Evolutionary conservation across 2,797 vertebrate species (phyloP), one percentile per base, ranked within the genome.

Genomic region (Chrysocyon brachyurus): DNA sequence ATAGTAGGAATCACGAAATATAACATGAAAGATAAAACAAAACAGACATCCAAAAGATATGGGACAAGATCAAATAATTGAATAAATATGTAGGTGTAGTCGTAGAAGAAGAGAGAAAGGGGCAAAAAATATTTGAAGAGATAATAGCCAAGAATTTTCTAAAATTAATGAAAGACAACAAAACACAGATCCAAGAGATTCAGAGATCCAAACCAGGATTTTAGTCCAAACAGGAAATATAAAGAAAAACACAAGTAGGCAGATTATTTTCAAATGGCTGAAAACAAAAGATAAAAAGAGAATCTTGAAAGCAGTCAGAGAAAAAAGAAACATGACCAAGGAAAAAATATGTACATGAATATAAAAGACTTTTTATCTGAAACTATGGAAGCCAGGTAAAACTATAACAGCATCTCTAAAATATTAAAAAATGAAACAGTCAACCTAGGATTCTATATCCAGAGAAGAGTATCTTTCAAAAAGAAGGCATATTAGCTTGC

Each of bases 211-310:
- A 57, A 84, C 66, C 28, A 75, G 8, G 36, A 56, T 54, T 89
- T 78, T 54, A 78, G 22, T 24, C 15, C 59, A 54, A 64, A 90
- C 11, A 54, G 49, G 36, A 89, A 84, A 75, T 12, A 92, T 40
- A 90, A 63, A 57, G 70, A 59, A 33, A 94, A 78, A 36, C 24
- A 61, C 52, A 90, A 85, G 28, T 31, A 59, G 61, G 5, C n/a
- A 90, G 24, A 54, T 54, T 52, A 59, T 57, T 64, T 72, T 78
- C 87, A 90, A 84, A 90, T 52, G 22, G 54, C 12, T 90, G 87
- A 95, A 90, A 78, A 94, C 19, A 31, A 31, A 90, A 90, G 24
- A 68, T 77, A 89, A 81, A 59, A 78, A 82, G n/a, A 72, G 56
- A 54, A 94, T 88, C 56, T 70, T 40, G 40, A 87, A 33, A 61